Evolutionary conservation across 1,140 invertebrate species (phyloP).

Genomic region (Linepithema humile): DNA sequence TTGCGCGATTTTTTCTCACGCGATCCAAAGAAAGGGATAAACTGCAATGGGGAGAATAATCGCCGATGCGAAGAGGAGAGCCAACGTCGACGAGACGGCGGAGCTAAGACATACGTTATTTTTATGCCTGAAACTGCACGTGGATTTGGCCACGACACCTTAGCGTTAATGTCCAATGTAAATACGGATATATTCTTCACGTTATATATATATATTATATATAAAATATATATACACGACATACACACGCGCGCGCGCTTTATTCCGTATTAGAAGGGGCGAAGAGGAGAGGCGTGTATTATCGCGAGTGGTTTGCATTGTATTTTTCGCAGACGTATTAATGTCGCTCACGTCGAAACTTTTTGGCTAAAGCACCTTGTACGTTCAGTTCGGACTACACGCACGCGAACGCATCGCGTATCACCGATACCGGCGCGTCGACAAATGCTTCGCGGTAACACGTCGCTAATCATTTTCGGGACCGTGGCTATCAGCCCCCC

Average conservation of each 20-base stretch:
- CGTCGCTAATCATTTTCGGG: not conserved
- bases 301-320: conserved; percentile 62
- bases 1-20: conserved; percentile 22
- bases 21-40: not conserved
- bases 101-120: conserved; percentile 49
- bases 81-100: conserved; percentile 16
- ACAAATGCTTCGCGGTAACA: not conserved
- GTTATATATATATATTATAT: conserved; percentile 33
- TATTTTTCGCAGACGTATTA: conserved; percentile 70
- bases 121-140: conserved; percentile 53
- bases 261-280: conserved; percentile 37
- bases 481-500: not conserved
- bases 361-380: conserved; percentile 67
- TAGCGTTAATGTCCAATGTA: conserved; percentile 54
- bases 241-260: conserved; percentile 39
- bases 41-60: not conserved
- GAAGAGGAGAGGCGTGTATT: conserved; percentile 39
- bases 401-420: conserved; percentile 27
- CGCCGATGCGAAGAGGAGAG: not conserved
- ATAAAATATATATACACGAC: conserved; percentile 2
- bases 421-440: not conserved
- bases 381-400: conserved; percentile 62
- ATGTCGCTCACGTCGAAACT: conserved; percentile 70
- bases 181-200: conserved; percentile 53
- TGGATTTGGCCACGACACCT: conserved; percentile 33